Conservation (phyloP, 1,140 invertebrate species). For the Mylabris phalerata region DNA sequence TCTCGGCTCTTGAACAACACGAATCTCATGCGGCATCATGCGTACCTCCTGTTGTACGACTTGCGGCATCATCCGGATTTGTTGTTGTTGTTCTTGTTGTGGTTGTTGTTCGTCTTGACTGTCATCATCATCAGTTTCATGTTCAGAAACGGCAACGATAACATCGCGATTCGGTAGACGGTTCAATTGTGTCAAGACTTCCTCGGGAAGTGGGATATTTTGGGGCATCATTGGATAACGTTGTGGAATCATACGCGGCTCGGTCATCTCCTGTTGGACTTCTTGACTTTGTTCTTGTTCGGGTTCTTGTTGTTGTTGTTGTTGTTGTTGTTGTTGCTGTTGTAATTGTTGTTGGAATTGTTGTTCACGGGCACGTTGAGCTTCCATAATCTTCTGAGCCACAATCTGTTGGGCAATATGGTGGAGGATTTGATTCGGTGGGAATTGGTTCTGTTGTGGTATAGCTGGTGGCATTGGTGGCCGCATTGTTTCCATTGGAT, state of each 20-base stretch:
- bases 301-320: conserved; percentile 9
- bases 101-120: conserved; percentile 12
- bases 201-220: conserved; percentile 51
- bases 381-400: conserved; percentile 38
- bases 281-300: conserved; percentile 12
- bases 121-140: conserved; percentile 34
- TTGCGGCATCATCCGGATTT: not conserved
- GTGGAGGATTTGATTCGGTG: conserved; percentile 36
- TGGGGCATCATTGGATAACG: conserved; percentile 39
- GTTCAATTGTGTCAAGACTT: conserved; percentile 49
- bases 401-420: conserved; percentile 41
- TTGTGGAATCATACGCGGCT: conserved; percentile 32
- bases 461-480: conserved; percentile 33
- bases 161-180: conserved; percentile 43
- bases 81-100: conserved; percentile 15
- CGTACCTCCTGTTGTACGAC: conserved; percentile 2
- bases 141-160: conserved; percentile 33
- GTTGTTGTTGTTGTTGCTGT: conserved; percentile 16
- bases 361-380: conserved; percentile 26
- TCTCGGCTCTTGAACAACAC: conserved; percentile 34
- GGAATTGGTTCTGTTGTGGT: conserved; percentile 17
- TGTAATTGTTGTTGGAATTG: conserved; percentile 13
- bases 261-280: conserved; percentile 6
- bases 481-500: conserved; percentile 37
- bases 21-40: conserved; percentile 13